Evolutionary conservation across 2,797 vertebrate genomes (phyloP), one percentile per base, ranked within the genome.

Genomic region (Chloroceryle amazona): DNA sequence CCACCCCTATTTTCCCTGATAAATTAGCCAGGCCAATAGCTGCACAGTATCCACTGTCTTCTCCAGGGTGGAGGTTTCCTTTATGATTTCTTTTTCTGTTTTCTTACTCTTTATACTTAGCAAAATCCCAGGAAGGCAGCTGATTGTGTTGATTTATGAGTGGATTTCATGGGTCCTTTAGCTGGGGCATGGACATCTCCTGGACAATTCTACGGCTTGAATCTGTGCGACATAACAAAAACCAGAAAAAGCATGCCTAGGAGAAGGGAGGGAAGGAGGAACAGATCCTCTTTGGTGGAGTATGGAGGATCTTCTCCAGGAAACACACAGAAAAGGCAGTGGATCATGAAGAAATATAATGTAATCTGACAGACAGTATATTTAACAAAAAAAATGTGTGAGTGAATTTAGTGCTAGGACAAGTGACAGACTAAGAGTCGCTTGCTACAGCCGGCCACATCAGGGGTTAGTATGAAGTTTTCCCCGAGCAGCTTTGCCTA

Each of bases 331-430:
- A 85, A 95, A 95, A 89, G 11, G 95, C 60, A 94, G 31, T 11
- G 63, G 93, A 90, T 94, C 85, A 68, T 96, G 95, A 97, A 92
- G 95, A 92, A 96, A 96, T 97, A 84, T 94, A 97, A 97, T 23
- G 74, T 44, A 35, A 86, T 42, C 66, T 86, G 94, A 94, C 94
- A 96, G 93, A 83, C 90, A 90, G 83, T 67, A 66, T 90, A 93
- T 92, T 68, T 81, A 94, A 96, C 75, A 82, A 76, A 74, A 67
- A 92, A 74, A 28, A 67, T 0, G 4, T 75, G 93, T 70, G 80
- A 93, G 96, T 79, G 94, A 87, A 94, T 61, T 71, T 84, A 63
- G 60, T 81, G 85, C 84, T 84, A 70, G 85, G 12, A 86, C 90
- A 96, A 95, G 66, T 44, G 72, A 85, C 93, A 96, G 95, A 95